Percentiles rank a stretch among this genome's conserved stretches.
phyloP scores from a whole-genome alignment of 2,113 vertebrate species.

The Synodontis membranacea region DNA sequence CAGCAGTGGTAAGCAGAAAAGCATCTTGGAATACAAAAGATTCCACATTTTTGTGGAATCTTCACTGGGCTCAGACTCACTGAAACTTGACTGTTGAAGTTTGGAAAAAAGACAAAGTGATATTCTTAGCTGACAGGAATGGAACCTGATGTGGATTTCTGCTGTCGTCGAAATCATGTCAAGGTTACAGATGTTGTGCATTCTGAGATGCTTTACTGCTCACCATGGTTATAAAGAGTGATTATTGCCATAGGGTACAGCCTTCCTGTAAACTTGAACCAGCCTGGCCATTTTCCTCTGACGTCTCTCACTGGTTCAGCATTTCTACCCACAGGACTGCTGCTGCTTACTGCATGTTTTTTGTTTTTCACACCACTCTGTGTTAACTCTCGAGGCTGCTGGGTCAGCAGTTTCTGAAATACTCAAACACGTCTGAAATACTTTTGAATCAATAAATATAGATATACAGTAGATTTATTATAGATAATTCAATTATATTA shows the following conservation, averaged over 20 bases:
- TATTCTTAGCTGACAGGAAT: background rate
- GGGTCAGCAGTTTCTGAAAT: background rate
- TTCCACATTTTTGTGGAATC: no score
- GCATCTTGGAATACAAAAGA: background rate
- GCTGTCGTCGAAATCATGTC: background rate
- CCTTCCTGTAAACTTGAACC: background rate
- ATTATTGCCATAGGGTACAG: background rate
- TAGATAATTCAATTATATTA: background rate
- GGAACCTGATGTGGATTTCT: background rate
- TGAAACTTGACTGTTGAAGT: background rate
- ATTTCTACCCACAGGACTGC: no score
- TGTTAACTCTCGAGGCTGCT: background rate
- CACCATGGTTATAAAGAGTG: background rate
- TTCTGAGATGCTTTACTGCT: background rate
- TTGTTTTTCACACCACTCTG: background rate
- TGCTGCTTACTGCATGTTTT: background rate
- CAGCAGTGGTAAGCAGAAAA: background rate
- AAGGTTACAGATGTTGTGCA: background rate
- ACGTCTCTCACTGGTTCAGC: no score
- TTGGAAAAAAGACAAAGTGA: background rate
- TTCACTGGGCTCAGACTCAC: background rate
- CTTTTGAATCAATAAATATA: background rate
- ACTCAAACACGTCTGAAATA: no score
- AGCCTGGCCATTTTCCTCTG: background rate
- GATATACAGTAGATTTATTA: background rate